Percentiles rank a stretch among this genome's conserved stretches.
Evolutionary conservation across 2,888 invertebrate genomes (phyloP).

Genomic region (Thereva nobilitata): DNA sequence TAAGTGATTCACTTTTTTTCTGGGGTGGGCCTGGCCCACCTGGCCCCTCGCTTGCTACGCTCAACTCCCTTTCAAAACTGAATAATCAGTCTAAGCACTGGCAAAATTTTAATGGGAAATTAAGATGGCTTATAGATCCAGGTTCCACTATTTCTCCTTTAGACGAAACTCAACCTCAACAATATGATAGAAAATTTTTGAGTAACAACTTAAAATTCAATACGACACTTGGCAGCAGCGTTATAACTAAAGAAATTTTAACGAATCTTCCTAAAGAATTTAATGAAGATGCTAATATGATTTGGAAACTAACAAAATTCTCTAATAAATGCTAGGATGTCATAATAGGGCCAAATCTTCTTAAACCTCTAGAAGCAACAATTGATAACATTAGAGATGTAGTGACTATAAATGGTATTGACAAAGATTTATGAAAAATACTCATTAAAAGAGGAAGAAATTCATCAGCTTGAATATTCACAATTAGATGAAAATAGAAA

Average conservation of each 20-base stretch:
- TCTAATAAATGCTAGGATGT: not conserved
- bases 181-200: constrained; percentile 4
- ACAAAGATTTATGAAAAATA: too few relatives aligned
- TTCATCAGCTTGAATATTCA: too few relatives aligned
- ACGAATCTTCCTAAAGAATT: constrained; percentile 17
- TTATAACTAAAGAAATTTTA: not conserved
- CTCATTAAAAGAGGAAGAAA: too few relatives aligned
- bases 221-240: not conserved
- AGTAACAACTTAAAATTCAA: not conserved
- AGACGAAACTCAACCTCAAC: not conserved
- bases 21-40: too few relatives aligned
- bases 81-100: too few relatives aligned
- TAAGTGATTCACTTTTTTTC: too few relatives aligned
- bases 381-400: not conserved
- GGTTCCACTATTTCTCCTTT: constrained; percentile 18
- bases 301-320: constrained; percentile 9
- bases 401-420: constrained; percentile 6
- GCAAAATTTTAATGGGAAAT: too few relatives aligned
- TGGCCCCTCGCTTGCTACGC: too few relatives aligned
- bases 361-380: not conserved
- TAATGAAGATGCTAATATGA: constrained; percentile 5
- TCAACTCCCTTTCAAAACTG: too few relatives aligned
- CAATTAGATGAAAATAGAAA: too few relatives aligned
- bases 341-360: constrained; percentile 16
- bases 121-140: constrained; percentile 15